Evolutionary conservation across 1,140 invertebrate genomes (phyloP).

Genomic region (Harpegnathos saltator): DNA sequence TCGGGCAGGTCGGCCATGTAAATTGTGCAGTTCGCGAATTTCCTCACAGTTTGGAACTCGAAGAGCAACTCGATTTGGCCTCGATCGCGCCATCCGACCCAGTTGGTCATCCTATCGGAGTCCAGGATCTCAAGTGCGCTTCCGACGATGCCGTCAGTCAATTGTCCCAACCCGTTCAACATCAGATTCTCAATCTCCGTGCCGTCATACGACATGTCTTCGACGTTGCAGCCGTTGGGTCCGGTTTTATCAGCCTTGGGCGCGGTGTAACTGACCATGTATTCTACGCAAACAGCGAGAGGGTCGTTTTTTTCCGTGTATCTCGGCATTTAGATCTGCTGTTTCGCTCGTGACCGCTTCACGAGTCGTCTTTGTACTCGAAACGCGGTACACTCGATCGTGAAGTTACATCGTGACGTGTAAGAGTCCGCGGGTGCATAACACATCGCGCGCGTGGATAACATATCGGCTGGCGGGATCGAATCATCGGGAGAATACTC

Average conservation of each 20-base stretch:
- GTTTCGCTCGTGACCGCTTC: too few species aligned
- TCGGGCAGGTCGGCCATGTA: constrained; percentile 92
- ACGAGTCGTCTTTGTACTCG: background rate
- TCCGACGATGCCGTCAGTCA: constrained; percentile 89
- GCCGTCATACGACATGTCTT: constrained; percentile 97
- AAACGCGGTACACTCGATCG: background rate
- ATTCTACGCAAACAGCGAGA: constrained; percentile 81
- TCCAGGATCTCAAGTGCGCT: constrained; percentile 75
- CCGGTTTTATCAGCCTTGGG: constrained; percentile 86
- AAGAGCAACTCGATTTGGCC: constrained; percentile 90
- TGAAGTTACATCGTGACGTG: background rate
- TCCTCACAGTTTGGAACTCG: constrained; percentile 91
- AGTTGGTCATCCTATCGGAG: constrained; percentile 81
- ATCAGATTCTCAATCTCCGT: constrained; percentile 88
- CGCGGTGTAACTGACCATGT: constrained; percentile 89
- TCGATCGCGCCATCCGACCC: constrained; percentile 95
- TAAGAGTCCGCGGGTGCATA: too few species aligned
- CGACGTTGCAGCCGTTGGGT: constrained; percentile 92
- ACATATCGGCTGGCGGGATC: background rate
- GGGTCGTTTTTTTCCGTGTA: background rate
- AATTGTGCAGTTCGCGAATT: constrained; percentile 92
- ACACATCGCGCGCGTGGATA: background rate
- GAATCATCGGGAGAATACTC: constrained; percentile 85
- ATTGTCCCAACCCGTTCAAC: constrained; percentile 92
- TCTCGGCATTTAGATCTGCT: background rate